phyloP scores from a whole-genome alignment of 2,113 vertebrate genomes.

The Ceratotherium simum region DNA sequence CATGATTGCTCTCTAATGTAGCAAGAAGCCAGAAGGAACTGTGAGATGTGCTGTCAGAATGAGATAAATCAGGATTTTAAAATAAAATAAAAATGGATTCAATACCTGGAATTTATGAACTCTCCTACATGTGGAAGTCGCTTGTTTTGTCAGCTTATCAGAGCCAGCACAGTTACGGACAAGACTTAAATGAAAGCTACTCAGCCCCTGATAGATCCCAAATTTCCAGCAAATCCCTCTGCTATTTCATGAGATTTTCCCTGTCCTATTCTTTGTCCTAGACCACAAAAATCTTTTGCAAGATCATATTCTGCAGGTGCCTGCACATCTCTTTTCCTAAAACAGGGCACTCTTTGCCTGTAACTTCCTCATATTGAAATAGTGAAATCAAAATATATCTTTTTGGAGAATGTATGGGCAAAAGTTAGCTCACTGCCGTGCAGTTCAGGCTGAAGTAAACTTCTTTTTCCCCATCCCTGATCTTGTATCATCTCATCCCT shows the following conservation, averaged over 20 bases:
- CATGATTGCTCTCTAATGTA: conserved; percentile 38
- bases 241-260: neutral
- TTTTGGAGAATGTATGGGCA: neutral
- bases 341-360: neutral
- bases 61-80: conserved; percentile 51
- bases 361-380: neutral
- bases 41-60: conserved; percentile 48
- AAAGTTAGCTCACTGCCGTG: neutral
- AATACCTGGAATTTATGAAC: conserved; percentile 21
- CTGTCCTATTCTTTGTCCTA: neutral
- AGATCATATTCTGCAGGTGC: neutral
- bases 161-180: neutral
- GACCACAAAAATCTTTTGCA: neutral
- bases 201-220: neutral
- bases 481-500: neutral
- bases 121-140: neutral
- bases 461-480: neutral
- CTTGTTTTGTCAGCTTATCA: conserved; percentile 37
- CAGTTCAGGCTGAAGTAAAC: neutral
- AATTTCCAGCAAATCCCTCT: neutral
- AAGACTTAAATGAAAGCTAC: neutral
- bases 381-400: neutral
- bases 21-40: conserved; percentile 55
- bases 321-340: neutral
- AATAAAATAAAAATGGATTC: conserved; percentile 57